Conservation (phyloP, 1,140 invertebrate species). For the Cyclina sinensis region DNA sequence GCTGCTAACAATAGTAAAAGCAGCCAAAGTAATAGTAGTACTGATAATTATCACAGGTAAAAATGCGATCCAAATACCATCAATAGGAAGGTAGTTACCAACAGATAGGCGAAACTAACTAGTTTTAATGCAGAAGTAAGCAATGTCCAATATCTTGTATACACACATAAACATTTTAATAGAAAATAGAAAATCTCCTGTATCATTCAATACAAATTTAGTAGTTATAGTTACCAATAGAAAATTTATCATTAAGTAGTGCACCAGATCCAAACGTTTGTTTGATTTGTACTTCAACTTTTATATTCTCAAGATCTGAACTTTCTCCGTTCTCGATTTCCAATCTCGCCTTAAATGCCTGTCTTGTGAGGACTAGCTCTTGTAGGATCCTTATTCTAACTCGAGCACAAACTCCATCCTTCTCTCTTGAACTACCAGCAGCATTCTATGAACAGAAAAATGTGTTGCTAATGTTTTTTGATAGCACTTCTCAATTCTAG, state of each 20-base stretch:
- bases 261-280: slow-evolving; percentile 41
- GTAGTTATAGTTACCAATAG: too few relatives aligned
- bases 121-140: too few relatives aligned
- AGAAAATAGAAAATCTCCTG: too few relatives aligned
- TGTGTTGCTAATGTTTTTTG: neutral
- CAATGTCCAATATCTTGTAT: too few relatives aligned
- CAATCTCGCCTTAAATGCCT: slow-evolving; percentile 71
- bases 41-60: too few relatives aligned
- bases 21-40: too few relatives aligned
- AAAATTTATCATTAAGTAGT: slow-evolving; percentile 63
- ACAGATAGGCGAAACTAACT: too few relatives aligned
- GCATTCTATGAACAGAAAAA: neutral
- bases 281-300: slow-evolving; percentile 61
- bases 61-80: too few relatives aligned
- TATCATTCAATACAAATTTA: too few relatives aligned
- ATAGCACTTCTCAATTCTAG: neutral
- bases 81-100: too few relatives aligned
- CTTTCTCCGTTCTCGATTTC: slow-evolving; percentile 74
- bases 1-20: too few relatives aligned
- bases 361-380: slow-evolving; percentile 70
- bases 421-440: neutral
- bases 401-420: slow-evolving; percentile 75
- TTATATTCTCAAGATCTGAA: slow-evolving; percentile 52
- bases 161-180: too few relatives aligned
- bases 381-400: slow-evolving; percentile 73